Conservation (phyloP, 2,113 vertebrate species). For the Oncorhynchus mykiss region DNA sequence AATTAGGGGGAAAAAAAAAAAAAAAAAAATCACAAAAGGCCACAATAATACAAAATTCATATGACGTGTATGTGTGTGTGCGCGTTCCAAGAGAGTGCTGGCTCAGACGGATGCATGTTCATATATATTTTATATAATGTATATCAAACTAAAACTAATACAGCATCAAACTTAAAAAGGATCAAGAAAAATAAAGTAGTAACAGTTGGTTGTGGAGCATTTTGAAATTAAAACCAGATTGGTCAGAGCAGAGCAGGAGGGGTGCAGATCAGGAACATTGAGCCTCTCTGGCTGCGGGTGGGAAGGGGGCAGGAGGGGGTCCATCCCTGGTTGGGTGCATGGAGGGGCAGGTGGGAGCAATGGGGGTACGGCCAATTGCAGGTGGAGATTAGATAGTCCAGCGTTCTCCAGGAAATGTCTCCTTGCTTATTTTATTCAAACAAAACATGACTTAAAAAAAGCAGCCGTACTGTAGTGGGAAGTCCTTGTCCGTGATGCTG, state of each 20-base stretch:
- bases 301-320: neutral
- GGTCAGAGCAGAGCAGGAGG: neutral
- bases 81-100: slow-evolving; percentile 55
- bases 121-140: slow-evolving; percentile 80
- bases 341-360: slow-evolving; percentile 6
- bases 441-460: slow-evolving; percentile 65
- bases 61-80: neutral
- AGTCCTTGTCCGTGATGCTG: slow-evolving; percentile 50
- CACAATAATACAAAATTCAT: neutral
- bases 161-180: slow-evolving; percentile 78
- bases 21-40: neutral
- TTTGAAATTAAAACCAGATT: slow-evolving; percentile 53
- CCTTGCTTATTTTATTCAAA: slow-evolving; percentile 37
- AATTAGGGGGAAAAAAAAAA: neutral
- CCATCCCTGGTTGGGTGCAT: slow-evolving; percentile 22
- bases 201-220: slow-evolving; percentile 44
- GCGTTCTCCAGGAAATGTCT: slow-evolving; percentile 49
- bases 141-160: slow-evolving; percentile 81
- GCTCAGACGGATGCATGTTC: slow-evolving; percentile 68
- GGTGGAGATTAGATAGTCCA: slow-evolving; percentile 52
- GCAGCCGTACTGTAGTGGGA: slow-evolving; percentile 53
- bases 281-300: neutral
- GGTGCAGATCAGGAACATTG: slow-evolving; percentile 27
- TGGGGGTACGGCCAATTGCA: slow-evolving; percentile 31
- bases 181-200: slow-evolving; percentile 26